Percentiles rank a stretch among this genome's conserved stretches.
These are phyloP conservation scores for Drosophila acutilabella DNA, from an alignment of 2,888 invertebrate genomes.

Conservation along the genomic window DNA sequence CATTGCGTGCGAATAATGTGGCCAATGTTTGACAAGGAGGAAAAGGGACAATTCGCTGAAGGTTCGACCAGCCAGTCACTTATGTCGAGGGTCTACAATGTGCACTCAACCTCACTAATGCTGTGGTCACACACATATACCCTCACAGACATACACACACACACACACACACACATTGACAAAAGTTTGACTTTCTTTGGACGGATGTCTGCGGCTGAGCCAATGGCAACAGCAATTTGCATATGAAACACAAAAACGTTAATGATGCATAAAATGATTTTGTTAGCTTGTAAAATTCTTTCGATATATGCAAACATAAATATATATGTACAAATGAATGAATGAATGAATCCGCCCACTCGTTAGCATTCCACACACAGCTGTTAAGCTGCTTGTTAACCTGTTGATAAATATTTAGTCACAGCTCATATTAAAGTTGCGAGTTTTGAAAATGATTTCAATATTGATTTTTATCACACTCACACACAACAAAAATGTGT, in stretches of 20 bases:
- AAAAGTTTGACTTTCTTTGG: conserved; percentile 76
- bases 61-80: conserved; percentile 30
- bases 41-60: conserved; percentile 24
- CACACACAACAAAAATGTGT: conserved; percentile 1
- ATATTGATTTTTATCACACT: conserved; percentile 61
- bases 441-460: conserved; percentile 35
- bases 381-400: conserved; percentile 71
- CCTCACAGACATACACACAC: conserved; percentile 18
- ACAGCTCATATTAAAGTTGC: conserved; percentile 36
- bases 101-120: conserved; percentile 79
- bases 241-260: conserved; percentile 81
- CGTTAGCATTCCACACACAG: conserved; percentile 46
- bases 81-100: conserved; percentile 39
- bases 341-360: conserved; percentile 67
- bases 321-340: conserved; percentile 43
- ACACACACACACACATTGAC: conserved; percentile 19
- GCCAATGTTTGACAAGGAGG: conserved; percentile 58
- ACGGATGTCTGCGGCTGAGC: conserved; percentile 57
- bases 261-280: conserved; percentile 79
- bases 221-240: conserved; percentile 61
- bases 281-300: conserved; percentile 79
- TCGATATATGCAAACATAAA: conserved; percentile 26
- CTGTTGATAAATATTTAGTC: conserved; percentile 72
- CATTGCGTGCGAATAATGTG: conserved; percentile 81
- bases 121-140: conserved; percentile 60